Evolutionary conservation across 2,113 vertebrate genomes (phyloP).

Genomic region (Sinocyclocheilus grahami): DNA sequence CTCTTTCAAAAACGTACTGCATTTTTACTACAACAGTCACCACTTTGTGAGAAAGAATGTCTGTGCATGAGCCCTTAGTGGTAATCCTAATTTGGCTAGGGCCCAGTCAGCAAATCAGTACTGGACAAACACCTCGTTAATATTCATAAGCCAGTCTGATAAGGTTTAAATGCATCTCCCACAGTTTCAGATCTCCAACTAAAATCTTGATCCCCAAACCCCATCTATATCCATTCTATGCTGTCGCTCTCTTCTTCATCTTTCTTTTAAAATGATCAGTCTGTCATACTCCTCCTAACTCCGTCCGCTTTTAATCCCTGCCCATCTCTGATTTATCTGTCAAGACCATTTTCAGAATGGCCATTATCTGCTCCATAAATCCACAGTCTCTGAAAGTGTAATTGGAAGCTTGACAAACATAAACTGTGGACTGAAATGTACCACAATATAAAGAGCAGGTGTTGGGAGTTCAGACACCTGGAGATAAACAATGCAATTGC

Average conservation of each 20-base stretch:
- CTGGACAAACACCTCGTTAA: neutral
- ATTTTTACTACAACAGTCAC: too few species aligned
- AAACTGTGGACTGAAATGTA: conserved; percentile 31
- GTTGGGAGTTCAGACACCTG: neutral
- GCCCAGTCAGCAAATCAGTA: neutral
- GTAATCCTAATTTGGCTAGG: neutral
- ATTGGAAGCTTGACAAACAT: conserved; percentile 8
- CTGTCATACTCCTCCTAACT: conserved; percentile 1
- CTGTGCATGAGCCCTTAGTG: neutral
- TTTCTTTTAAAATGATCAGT: neutral
- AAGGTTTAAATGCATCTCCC: neutral
- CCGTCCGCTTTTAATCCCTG: conserved; percentile 3
- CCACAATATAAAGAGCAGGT: conserved; percentile 5
- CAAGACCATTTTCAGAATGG: conserved; percentile 48
- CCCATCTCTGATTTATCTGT: conserved; percentile 58
- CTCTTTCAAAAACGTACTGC: too few species aligned
- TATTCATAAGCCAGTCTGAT: neutral
- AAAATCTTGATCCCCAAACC: neutral
- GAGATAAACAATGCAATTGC: neutral
- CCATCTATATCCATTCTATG: neutral
- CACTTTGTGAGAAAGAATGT: too few species aligned
- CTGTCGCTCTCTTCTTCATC: neutral
- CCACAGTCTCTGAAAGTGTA: conserved; percentile 15
- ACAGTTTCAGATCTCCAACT: neutral
- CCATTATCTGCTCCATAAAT: conserved; percentile 57